Conservation (phyloP, 2,113 vertebrate species). For the Indri indri region DNA sequence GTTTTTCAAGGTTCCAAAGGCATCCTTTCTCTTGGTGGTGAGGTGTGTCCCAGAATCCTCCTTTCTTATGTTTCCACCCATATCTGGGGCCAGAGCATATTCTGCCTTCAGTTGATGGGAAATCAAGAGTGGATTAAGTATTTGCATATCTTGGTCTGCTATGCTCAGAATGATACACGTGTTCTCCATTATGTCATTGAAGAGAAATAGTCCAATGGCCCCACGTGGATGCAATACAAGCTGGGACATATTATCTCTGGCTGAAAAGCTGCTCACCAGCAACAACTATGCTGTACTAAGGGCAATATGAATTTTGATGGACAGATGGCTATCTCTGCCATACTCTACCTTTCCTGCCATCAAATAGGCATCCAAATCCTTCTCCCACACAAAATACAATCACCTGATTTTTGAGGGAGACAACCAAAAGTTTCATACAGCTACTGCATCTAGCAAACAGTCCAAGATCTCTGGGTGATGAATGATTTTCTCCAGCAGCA, state of each 20-base stretch:
- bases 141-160: background rate
- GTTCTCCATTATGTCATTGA: background rate
- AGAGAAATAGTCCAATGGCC: background rate
- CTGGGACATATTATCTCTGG: background rate
- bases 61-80: background rate
- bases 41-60: background rate
- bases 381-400: background rate
- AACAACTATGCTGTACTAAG: background rate
- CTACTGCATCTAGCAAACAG: background rate
- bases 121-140: background rate
- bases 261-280: background rate
- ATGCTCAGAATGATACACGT: background rate
- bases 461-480: background rate
- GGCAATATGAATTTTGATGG: background rate
- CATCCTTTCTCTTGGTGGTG: background rate
- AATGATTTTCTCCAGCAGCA: background rate
- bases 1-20: background rate
- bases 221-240: background rate
- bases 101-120: background rate
- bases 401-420: background rate
- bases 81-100: background rate
- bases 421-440: background rate
- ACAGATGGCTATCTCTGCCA: background rate
- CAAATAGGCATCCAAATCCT: background rate
- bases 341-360: background rate